Conservation (phyloP, 2,888 invertebrate species). For the Drosophila vallismaia region DNA sequence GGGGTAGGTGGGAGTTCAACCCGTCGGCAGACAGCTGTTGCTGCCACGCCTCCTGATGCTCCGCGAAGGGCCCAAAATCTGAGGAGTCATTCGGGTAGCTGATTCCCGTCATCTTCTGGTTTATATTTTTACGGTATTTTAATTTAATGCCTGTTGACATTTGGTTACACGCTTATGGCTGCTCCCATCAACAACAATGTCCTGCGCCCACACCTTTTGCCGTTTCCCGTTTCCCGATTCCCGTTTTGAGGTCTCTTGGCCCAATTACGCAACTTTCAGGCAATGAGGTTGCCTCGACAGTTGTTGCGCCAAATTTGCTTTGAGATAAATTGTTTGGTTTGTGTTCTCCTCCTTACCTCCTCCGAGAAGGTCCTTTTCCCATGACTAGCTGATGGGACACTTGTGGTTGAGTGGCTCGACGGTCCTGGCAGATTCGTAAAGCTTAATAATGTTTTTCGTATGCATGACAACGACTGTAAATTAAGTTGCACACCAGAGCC, state of each 20-base stretch:
- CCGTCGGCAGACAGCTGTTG: conserved; percentile 55
- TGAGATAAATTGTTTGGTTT: conserved; percentile 58
- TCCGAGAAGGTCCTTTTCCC: conserved; percentile 2
- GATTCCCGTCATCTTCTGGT: conserved; percentile 46
- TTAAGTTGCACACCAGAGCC: conserved; percentile 28
- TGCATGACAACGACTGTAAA: conserved; percentile 57
- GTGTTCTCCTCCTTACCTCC: conserved; percentile 1
- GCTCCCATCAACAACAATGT: conserved; percentile 38
- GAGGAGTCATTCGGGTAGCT: conserved; percentile 44
- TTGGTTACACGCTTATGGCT: conserved; percentile 53
- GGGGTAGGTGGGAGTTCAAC: conserved; percentile 5
- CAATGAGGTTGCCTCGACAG: conserved; percentile 26
- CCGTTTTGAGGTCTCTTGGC: conserved; percentile 10
- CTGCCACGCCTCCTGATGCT: conserved; percentile 9
- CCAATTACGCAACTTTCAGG: conserved; percentile 43
- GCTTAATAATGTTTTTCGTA: conserved; percentile 57
- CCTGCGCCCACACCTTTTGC: conserved; percentile 4
- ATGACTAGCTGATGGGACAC: conserved; percentile 41
- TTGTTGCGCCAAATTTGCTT: conserved; percentile 50
- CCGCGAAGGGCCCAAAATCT: conserved; percentile 29
- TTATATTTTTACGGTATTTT: conserved; percentile 59
- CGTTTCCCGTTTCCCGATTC: no score
- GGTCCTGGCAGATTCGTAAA: conserved; percentile 3
- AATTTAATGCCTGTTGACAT: conserved; percentile 71
- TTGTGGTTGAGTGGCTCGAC: conserved; percentile 35